phyloP scores from a whole-genome alignment of 2,113 vertebrate species.

The Notothenia coriiceps region DNA sequence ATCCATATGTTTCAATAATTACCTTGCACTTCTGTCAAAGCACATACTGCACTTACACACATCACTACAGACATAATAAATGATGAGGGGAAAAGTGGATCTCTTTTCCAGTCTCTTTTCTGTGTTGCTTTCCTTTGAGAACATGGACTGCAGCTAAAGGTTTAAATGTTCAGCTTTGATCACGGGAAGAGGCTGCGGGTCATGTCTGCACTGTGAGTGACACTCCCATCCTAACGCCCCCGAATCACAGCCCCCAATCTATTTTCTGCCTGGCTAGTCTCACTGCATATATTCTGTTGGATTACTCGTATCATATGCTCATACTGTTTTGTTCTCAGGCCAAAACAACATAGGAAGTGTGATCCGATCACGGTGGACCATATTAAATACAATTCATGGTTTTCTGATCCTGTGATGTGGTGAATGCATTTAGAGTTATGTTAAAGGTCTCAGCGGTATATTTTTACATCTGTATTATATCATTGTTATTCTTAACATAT shows the following conservation, averaged over 20 bases:
- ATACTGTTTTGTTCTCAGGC: slow-evolving; percentile 50
- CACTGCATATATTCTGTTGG: slow-evolving; percentile 89
- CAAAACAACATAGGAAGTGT: slow-evolving; percentile 36
- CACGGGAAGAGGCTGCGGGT: slow-evolving; percentile 42
- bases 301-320: slow-evolving; percentile 65
- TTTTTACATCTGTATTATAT: slow-evolving; percentile 12
- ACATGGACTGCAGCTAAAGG: slow-evolving; percentile 34
- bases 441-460: slow-evolving; percentile 7
- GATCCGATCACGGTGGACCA: slow-evolving; percentile 25
- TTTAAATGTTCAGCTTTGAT: slow-evolving; percentile 65
- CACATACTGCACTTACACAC: slow-evolving; percentile 31
- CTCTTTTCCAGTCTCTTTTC: slow-evolving; percentile 10
- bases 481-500: slow-evolving; percentile 3
- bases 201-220: slow-evolving; percentile 82
- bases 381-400: slow-evolving; percentile 27
- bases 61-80: slow-evolving; percentile 9
- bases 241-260: slow-evolving; percentile 81
- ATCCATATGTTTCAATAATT: slow-evolving; percentile 82
- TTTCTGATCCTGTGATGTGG: slow-evolving; percentile 38
- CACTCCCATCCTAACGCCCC: slow-evolving; percentile 67
- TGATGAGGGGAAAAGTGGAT: slow-evolving; percentile 4
- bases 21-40: slow-evolving; percentile 69
- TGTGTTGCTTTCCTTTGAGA: slow-evolving; percentile 2
- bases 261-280: slow-evolving; percentile 91
- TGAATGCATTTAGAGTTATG: slow-evolving; percentile 26